Conservation (phyloP, 2,113 vertebrate species). For the Coptodon rendalli region DNA sequence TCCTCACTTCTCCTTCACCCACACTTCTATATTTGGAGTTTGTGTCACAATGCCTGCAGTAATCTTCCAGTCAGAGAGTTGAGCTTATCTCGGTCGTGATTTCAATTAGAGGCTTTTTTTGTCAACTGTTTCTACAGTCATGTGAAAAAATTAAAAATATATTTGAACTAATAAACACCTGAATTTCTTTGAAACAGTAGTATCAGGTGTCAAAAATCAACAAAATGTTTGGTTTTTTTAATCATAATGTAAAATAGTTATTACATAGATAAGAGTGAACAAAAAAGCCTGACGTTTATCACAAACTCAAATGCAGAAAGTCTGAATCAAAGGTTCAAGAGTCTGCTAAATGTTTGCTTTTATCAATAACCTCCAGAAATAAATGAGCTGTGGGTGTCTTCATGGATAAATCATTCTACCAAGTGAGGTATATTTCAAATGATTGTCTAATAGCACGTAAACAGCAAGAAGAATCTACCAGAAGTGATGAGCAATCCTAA, state of each 20-base stretch:
- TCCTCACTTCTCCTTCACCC: slow-evolving; percentile 7
- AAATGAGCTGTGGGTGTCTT: neutral
- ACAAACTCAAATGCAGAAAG: neutral
- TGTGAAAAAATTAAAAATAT: neutral
- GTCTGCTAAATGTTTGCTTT: neutral
- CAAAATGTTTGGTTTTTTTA: neutral
- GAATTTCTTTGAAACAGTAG: neutral
- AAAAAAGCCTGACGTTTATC: neutral
- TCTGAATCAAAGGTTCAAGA: neutral
- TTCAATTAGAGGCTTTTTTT: neutral
- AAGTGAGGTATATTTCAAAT: neutral
- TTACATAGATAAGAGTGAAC: neutral
- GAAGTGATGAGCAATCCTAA: neutral
- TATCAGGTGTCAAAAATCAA: neutral
- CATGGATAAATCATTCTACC: neutral
- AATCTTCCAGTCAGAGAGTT: slow-evolving; percentile 1
- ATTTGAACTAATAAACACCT: neutral
- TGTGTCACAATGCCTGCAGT: slow-evolving; percentile 20
- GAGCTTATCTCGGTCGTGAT: neutral
- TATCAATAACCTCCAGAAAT: neutral
- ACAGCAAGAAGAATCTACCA: neutral
- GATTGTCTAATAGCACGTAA: neutral
- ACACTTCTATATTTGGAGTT: slow-evolving; percentile 39
- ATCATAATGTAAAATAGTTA: neutral
- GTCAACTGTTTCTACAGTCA: neutral